Evolutionary conservation across 53 echinoderm and acorn worm species (phyloP).

Genomic region (Holothuria leucospilota): DNA sequence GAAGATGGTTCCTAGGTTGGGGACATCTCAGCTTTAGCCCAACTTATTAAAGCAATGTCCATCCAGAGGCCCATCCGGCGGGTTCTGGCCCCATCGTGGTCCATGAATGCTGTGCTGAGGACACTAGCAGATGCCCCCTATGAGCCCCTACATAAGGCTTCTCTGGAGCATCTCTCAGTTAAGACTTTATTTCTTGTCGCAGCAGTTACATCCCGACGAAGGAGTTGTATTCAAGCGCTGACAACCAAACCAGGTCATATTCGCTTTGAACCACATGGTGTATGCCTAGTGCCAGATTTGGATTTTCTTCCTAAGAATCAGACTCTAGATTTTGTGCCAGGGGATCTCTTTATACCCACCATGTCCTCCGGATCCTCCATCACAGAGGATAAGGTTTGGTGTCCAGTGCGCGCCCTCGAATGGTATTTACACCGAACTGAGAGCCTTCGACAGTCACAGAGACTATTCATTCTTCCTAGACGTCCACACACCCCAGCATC

Average conservation of each 20-base stretch:
- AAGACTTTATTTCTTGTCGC: too few relatives aligned
- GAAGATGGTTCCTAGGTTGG: too few relatives aligned
- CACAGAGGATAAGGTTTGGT: constrained; percentile 27
- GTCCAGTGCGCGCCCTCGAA: not conserved
- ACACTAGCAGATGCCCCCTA: not conserved
- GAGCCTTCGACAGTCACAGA: not conserved
- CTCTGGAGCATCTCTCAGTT: too few relatives aligned
- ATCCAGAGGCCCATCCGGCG: not conserved
- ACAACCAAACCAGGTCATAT: not conserved
- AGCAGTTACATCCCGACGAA: too few relatives aligned
- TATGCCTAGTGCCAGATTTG: not conserved
- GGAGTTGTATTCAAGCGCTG: too few relatives aligned
- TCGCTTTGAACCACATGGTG: not conserved
- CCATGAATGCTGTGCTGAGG: not conserved
- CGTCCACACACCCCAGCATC: constrained; percentile 13
- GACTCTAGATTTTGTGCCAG: not conserved
- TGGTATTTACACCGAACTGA: not conserved
- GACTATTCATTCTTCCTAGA: constrained; percentile 12
- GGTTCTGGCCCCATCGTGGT: too few relatives aligned
- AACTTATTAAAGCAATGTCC: not conserved
- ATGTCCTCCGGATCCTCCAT: not conserved
- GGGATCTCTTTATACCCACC: not conserved
- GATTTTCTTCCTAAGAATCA: not conserved
- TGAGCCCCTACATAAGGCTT: not conserved
- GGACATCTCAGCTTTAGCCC: too few relatives aligned